Base-by-base conservation (phyloP, 2,888 invertebrate genomes). In the Pachliopta kotzebuea region DNA sequence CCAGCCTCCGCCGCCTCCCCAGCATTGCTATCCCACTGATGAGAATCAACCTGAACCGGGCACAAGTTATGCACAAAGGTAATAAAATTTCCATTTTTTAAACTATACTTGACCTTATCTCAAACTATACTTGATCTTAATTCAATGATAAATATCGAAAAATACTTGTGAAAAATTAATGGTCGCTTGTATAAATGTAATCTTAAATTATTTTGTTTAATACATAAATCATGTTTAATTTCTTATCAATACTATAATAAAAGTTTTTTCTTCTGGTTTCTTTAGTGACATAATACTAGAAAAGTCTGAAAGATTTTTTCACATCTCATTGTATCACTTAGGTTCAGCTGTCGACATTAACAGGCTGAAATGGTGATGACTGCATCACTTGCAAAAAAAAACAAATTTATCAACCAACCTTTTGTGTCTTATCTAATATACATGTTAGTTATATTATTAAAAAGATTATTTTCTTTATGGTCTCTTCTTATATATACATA, bases 41-140 rank as follows among this genome's bases (percentile, higher is more conserved):
- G 97, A 96, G 82, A 97, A 97, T 81, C 95, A 95, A 79, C 95
- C 95, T 0, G 95, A 95, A 80, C 93, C 94, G 18, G 93, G 92
- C 49, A 93, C 93, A 59, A 91, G 92, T 75, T 92, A 88, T 71
- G 88, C 78, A 66, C 91, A 91, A 75, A 87, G 92, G 92, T 91
- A 45, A 20, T 24, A 24, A 26, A 21, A 24, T 18, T 53, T 29
- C 31, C 0, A 26, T 26, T 24, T 26, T 56, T 49, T 29, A 20
- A 54, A 23, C n/a, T n/a, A 24, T 23, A 24, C 17, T 31, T 31
- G 11, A 11, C 37, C 14, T 31, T 31, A 31, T 31, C 31, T 31
- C 31, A 31, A 14, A 4, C 14, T 37, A 14, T 37, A 11, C n/a
- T n/a, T n/a, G 14, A 14, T 37, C 37, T 14, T 37, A 14, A 4